These are phyloP conservation scores for Varanus komodoensis DNA, from an alignment of 2,113 vertebrate species.

Conservation along the genomic window DNA sequence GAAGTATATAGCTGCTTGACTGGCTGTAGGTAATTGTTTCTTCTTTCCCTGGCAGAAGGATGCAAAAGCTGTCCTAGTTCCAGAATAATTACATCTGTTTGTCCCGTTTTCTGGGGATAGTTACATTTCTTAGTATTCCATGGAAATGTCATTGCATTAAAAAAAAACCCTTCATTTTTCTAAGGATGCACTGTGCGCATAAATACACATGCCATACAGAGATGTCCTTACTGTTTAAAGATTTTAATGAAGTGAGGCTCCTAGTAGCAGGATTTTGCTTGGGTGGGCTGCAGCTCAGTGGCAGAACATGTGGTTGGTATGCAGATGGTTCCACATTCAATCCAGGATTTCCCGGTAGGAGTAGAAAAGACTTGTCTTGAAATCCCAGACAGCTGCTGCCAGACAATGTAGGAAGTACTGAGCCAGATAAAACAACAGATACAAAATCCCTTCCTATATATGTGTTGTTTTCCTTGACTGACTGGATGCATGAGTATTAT, in stretches of 20 bases:
- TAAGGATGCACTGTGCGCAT: background rate
- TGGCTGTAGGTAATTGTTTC: conserved; percentile 59
- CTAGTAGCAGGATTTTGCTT: conserved; percentile 9
- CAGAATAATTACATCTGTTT: conserved; percentile 6
- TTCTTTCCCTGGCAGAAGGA: conserved; percentile 45
- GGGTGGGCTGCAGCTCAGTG: background rate
- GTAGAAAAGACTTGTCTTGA: background rate
- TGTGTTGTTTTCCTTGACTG: background rate
- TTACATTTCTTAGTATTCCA: conserved; percentile 46
- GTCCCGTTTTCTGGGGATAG: background rate
- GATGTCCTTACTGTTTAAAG: background rate
- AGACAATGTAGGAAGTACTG: background rate
- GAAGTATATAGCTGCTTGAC: conserved; percentile 60
- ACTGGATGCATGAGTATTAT: background rate
- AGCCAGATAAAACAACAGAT: background rate
- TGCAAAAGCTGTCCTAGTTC: conserved; percentile 38
- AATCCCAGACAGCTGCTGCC: background rate
- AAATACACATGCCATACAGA: background rate
- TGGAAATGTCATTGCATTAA: background rate
- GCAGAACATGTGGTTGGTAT: background rate
- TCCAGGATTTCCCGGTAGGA: background rate
- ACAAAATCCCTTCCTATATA: background rate
- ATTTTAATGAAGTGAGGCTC: background rate
- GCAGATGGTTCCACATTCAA: background rate
- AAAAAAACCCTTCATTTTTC: conserved; percentile 18